These are phyloP conservation scores for Tachyglossus aculeatus DNA, from an alignment of 2,797 vertebrate genomes.

Conservation along the genomic window DNA sequence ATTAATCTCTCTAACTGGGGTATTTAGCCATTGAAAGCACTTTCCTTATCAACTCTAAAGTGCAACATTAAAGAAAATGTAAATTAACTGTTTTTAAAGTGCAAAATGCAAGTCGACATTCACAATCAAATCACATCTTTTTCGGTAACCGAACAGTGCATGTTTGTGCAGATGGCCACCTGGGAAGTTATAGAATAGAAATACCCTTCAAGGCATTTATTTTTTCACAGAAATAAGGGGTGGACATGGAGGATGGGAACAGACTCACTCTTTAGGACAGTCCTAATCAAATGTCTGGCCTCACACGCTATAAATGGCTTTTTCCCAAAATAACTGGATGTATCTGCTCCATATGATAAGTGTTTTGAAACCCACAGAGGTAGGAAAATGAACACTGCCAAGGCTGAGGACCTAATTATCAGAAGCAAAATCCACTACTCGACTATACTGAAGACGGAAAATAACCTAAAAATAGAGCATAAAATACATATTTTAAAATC, in stretches of 20 bases:
- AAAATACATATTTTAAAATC: not conserved
- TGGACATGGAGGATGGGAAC: not conserved
- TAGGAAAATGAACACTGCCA: not conserved
- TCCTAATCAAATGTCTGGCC: not conserved
- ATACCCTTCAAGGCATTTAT: not conserved
- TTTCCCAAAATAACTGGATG: not conserved
- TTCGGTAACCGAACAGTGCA: not conserved
- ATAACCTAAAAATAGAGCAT: not conserved
- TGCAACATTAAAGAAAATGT: not conserved
- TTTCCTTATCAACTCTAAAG: constrained; percentile 6
- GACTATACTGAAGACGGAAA: not conserved
- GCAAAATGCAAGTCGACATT: not conserved
- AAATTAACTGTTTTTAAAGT: not conserved
- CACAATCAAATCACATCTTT: not conserved
- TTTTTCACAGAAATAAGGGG: not conserved
- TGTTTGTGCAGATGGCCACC: not conserved
- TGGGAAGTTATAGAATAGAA: not conserved
- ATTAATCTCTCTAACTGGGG: not conserved
- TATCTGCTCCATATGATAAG: not conserved
- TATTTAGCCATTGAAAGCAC: constrained; percentile 17
- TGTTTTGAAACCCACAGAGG: not conserved
- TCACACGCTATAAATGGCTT: not conserved
- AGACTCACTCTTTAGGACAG: not conserved
- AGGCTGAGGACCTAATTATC: not conserved
- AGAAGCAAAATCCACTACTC: not conserved